Evolutionary conservation across 2,113 vertebrate genomes (phyloP).

Genomic region (Sapajus apella): DNA sequence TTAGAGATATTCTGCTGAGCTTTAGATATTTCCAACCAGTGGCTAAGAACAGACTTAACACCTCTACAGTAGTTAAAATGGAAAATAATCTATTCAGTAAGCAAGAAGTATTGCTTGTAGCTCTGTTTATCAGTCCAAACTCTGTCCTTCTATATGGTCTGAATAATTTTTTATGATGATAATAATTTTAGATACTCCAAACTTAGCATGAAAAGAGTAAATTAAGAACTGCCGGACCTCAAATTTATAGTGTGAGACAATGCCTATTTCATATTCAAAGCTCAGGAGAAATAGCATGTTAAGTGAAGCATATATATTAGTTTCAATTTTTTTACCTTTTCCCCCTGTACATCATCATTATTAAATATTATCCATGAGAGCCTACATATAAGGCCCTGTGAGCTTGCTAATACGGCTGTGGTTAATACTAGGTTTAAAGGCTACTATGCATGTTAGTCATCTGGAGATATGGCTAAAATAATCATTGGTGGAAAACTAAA

Average conservation of each 20-base stretch:
- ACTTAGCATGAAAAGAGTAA: background rate
- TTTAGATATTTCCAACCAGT: background rate
- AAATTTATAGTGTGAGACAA: background rate
- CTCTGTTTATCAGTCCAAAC: background rate
- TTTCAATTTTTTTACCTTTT: background rate
- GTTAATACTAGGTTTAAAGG: background rate
- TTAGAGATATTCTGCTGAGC: background rate
- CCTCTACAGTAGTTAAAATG: background rate
- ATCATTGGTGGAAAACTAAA: background rate
- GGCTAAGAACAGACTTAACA: background rate
- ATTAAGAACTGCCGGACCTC: background rate
- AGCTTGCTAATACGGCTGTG: background rate
- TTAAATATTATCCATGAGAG: background rate
- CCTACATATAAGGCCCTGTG: background rate
- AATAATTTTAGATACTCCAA: background rate
- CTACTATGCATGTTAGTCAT: background rate
- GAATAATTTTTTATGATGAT: constrained; percentile 1
- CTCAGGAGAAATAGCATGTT: background rate
- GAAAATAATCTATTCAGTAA: background rate
- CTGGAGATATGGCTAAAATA: background rate
- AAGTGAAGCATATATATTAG: background rate
- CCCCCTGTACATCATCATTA: background rate
- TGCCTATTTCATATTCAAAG: background rate
- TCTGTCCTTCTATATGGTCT: background rate
- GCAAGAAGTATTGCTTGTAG: background rate